These are phyloP conservation scores for Pandemis cinnamomeana DNA, from an alignment of 2,888 invertebrate species.

Conservation along the genomic window DNA sequence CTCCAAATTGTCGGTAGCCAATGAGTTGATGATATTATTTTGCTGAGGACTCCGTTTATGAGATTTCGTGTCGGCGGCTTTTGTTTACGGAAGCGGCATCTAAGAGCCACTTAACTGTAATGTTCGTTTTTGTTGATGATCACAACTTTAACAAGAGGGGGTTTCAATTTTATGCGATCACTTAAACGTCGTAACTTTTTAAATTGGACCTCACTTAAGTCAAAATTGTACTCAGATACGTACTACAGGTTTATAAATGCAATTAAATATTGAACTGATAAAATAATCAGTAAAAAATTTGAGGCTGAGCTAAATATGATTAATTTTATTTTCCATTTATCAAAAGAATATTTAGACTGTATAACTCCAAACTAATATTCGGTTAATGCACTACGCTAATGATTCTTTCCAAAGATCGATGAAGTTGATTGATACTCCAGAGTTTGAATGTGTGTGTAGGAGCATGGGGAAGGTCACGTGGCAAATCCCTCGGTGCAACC, in stretches of 20 bases:
- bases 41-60: slow-evolving; percentile 55
- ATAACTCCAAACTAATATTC: slow-evolving; percentile 6
- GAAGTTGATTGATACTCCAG: slow-evolving; percentile 67
- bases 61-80: slow-evolving; percentile 44
- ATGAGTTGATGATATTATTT: slow-evolving; percentile 71
- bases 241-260: background rate
- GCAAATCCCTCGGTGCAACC: slow-evolving; percentile 73
- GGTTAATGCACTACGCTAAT: slow-evolving; percentile 25
- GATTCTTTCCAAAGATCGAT: slow-evolving; percentile 74
- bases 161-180: slow-evolving; percentile 12
- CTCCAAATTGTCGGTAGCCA: slow-evolving; percentile 73
- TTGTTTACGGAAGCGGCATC: slow-evolving; percentile 57
- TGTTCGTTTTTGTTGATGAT: slow-evolving; percentile 41
- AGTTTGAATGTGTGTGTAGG: slow-evolving; percentile 60
- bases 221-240: background rate
- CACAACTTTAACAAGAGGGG: slow-evolving; percentile 7
- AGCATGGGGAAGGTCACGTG: slow-evolving; percentile 69
- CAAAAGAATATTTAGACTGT: slow-evolving; percentile 11
- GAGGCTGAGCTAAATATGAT: background rate
- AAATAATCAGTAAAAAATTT: background rate
- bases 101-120: slow-evolving; percentile 50
- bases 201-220: background rate
- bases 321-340: background rate
- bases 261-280: background rate
- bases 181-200: background rate